Base-by-base conservation (phyloP, 2,113 vertebrate species). In the Vulpes lagopus region DNA sequence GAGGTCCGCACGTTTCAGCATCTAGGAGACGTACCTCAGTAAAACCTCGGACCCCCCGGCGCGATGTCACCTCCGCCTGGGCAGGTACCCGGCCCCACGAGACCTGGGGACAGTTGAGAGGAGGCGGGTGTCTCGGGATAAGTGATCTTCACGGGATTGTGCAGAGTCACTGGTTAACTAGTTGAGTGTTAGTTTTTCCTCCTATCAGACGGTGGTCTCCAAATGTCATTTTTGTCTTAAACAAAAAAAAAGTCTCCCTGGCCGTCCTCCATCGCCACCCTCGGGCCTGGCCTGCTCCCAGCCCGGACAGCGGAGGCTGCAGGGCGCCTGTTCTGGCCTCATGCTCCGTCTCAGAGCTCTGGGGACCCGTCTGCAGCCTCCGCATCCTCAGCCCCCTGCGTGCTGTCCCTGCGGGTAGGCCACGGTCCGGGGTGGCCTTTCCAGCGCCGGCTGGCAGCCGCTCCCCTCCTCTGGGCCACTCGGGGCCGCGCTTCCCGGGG, bases 1-100 rank as follows among this genome's bases (percentile, higher is more conserved):
- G 6, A 23, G 19, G 19, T 20, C 1, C 11, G 49, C 20, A 35
- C 15, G 3, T 25, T 23, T 15, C 3, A 1, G 4, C 30, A 0
- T 0, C 2, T 19, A 53, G 12, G 1, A 5, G 27, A 16, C 12
- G 1, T 6, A 2, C 25, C 55, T 11, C 22, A 3, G 8, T 0
- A 11, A n/a, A 32, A n/a, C 25, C 1, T 32, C 0, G 16, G 35
- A 16, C 1, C 14, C 14, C 32, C 32, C 10, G 14, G 49, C 5
- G 20, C 17, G 86, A 22, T 30, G 9, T 35, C 19, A 8, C 59
- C 43, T 5, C 35, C 19, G 3, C 57, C 51, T 14, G 27, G 25
- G 35, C 80, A 10, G 79, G 30, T 49, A 6, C 49, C 22, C 1
- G n/a, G 65, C 53, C 59, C 59, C 43, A 5, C 4, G 43, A 9